These are phyloP conservation scores for Pomatorhinus ruficollis DNA, from an alignment of 2,113 vertebrate genomes.

Conservation along the genomic window DNA sequence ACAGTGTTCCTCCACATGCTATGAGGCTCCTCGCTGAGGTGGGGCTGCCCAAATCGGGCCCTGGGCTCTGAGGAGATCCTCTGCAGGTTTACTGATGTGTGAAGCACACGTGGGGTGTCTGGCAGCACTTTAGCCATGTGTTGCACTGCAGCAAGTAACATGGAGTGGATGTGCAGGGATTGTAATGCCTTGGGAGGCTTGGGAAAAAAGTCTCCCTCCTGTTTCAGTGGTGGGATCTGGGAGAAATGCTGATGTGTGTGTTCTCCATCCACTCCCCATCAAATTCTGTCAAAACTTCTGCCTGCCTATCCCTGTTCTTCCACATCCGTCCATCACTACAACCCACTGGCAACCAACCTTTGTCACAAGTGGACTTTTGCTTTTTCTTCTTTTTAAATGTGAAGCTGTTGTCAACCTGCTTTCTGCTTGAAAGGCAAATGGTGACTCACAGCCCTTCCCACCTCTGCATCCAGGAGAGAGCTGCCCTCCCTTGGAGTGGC, in stretches of 20 bases:
- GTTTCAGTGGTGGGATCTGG: neutral
- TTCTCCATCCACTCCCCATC: neutral
- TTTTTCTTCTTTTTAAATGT: neutral
- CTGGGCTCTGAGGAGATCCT: neutral
- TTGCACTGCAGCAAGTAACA: rapidly evolving
- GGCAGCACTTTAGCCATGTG: rapidly evolving
- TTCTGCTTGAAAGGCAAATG: neutral
- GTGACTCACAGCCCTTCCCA: neutral
- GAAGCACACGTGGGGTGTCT: rapidly evolving
- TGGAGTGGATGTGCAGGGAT: neutral
- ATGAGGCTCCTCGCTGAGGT: neutral
- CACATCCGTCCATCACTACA: neutral
- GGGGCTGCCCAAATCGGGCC: neutral
- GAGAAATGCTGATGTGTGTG: neutral
- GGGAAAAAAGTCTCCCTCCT: neutral
- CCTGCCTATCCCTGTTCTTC: neutral
- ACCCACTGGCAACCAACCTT: neutral
- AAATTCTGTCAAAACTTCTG: neutral
- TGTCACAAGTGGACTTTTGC: neutral
- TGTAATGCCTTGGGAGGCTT: neutral
- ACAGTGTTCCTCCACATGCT: neutral
- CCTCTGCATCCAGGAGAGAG: neutral
- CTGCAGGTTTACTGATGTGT: rapidly evolving
- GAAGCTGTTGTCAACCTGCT: neutral
- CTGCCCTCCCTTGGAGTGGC: neutral